These are phyloP conservation scores for Pygmarrhopalites habei DNA, from an alignment of 1,140 invertebrate species.

Conservation along the genomic window DNA sequence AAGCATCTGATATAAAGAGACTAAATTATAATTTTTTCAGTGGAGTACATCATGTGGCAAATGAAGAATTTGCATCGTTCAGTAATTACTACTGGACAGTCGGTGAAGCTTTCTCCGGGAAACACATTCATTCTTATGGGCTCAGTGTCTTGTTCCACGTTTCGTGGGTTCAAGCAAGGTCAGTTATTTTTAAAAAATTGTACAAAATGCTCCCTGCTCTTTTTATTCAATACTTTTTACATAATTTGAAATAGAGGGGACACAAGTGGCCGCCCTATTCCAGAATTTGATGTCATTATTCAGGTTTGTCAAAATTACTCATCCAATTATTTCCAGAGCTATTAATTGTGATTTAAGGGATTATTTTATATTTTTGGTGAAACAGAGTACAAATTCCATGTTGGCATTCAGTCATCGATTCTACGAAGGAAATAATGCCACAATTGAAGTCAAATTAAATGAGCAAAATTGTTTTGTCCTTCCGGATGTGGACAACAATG, in stretches of 20 bases:
- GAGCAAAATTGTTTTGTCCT: slow-evolving; percentile 34
- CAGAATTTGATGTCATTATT: slow-evolving; percentile 75
- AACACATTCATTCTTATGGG: slow-evolving; percentile 75
- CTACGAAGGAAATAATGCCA: slow-evolving; percentile 40
- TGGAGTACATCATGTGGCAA: slow-evolving; percentile 28
- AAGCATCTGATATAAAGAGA: no score
- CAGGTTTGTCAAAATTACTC: slow-evolving; percentile 58
- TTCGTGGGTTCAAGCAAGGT: slow-evolving; percentile 75
- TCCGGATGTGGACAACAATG: slow-evolving; percentile 31
- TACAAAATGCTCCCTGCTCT: no score
- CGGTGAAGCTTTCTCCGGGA: slow-evolving; percentile 53
- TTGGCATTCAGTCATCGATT: slow-evolving; percentile 32
- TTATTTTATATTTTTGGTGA: slow-evolving; percentile 25
- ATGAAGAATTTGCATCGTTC: slow-evolving; percentile 41
- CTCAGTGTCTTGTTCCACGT: slow-evolving; percentile 67
- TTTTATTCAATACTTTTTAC: no score
- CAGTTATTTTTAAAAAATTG: no score
- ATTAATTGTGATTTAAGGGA: no score
- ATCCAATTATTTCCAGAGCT: no score
- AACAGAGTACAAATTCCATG: slow-evolving; percentile 34
- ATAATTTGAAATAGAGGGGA: no score
- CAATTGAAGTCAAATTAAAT: slow-evolving; percentile 31
- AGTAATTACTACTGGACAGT: slow-evolving; percentile 59
- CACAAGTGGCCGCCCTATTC: slow-evolving; percentile 74
- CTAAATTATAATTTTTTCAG: no score